A percentile compares a stretch with the other conserved stretches of the same genome.
These are phyloP conservation scores for Chlamydotis undulata DNA, from an alignment of 2,113 vertebrate species.

Conservation along the genomic window DNA sequence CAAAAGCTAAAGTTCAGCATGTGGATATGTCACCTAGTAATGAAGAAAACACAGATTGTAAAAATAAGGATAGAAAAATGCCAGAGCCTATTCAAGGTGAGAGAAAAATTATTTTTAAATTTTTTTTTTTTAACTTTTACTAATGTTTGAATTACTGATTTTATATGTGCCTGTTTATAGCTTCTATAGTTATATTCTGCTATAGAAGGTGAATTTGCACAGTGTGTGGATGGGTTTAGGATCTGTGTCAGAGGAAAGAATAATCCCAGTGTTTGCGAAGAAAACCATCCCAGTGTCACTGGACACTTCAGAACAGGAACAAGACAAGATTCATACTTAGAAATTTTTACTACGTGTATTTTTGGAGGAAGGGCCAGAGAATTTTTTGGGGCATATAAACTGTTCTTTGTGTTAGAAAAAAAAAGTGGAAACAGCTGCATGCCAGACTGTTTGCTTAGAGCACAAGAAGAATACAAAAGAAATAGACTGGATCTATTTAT, in stretches of 20 bases:
- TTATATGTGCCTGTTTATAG: neutral
- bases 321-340: neutral
- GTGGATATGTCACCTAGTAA: neutral
- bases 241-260: neutral
- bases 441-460: neutral
- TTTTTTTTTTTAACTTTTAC: neutral
- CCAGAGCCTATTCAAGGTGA: neutral
- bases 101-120: neutral
- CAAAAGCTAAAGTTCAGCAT: constrained; percentile 36
- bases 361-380: neutral
- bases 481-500: neutral
- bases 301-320: neutral
- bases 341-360: neutral
- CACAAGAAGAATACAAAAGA: neutral
- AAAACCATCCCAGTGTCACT: accelerated
- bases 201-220: neutral
- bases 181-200: neutral
- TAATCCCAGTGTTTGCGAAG: neutral
- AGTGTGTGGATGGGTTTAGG: neutral
- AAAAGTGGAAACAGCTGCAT: neutral
- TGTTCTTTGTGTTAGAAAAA: neutral
- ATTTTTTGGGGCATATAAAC: neutral
- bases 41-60: neutral
- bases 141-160: neutral
- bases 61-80: neutral